Evolutionary conservation across 1,140 invertebrate genomes (phyloP), one percentile per base, ranked within the genome.

Genomic region (Diabrotica undecimpunctata): DNA sequence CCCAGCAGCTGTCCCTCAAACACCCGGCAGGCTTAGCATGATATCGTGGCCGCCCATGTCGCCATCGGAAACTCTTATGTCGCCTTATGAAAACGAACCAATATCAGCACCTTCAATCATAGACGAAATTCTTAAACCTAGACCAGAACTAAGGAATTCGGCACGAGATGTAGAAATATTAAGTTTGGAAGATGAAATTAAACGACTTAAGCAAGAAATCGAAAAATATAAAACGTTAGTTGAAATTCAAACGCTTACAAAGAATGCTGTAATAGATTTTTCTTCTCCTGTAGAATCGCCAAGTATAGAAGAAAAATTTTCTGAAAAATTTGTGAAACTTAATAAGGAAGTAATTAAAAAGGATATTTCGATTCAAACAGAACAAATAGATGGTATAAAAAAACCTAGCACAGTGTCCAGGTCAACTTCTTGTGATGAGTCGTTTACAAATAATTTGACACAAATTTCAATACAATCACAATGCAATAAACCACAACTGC

Each of bases 1-100:
- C 35, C 84, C 87, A 38, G 78, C 82, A n/a, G 81, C 85, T 13
- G 82, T 86, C 68, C 84, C 88, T 14, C 81, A 86, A 25, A 88
- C 88, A n/a, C 91, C 91, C 5, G 89, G 90, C 41, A 85, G 87
- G 70, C 73, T 88, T 37, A 83, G 67, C 55, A 69, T 68, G 14
- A 41, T 75, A 14, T 78, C 75, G 14, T 79, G 78, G 78, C 78
- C 78, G 7, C 76, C 75, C 13, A 68, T 66, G 6, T 75, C 73
- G 0, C 71, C 73, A 10, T 68, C 68, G 10, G 74, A 75, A n/a
- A 51, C 62, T 8, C 65, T 69, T 36, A 37, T 54, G 2, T 68
- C 69, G 8, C 61, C 67, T 7, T 39, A 53, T 58, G 58, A 52
- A 11, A 62, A 55, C 36, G 66, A 71, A 10, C 50, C 51, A n/a